A percentile compares a stretch with the other conserved stretches of the same genome.
phyloP scores from a whole-genome alignment of 2,888 invertebrate species.

The Spisula solida region DNA sequence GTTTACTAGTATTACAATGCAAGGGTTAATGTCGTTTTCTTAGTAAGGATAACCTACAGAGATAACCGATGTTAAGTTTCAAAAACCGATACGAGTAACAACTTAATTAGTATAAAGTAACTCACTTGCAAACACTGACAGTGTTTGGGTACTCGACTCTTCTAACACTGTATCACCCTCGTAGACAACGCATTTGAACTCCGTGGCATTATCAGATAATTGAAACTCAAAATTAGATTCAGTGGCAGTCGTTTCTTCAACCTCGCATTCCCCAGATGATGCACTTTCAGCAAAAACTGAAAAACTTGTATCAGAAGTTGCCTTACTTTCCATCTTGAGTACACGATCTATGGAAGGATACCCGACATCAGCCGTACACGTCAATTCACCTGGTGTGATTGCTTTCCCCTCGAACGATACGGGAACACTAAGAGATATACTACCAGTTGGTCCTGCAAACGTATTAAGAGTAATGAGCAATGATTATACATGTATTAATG shows the following conservation, averaged over 20 bases:
- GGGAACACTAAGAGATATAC: neutral
- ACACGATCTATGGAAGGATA: neutral
- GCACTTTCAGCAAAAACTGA: neutral
- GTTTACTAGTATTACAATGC: too few relatives aligned
- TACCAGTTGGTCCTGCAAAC: neutral
- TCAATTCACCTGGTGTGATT: neutral
- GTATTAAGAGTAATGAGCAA: too few relatives aligned
- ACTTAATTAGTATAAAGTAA: too few relatives aligned
- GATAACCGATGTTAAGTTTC: too few relatives aligned
- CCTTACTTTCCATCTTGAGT: neutral
- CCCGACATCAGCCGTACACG: neutral
- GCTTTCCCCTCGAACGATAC: neutral
- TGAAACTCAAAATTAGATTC: neutral
- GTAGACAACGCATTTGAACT: neutral
- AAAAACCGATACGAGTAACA: too few relatives aligned
- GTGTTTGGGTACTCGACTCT: neutral
- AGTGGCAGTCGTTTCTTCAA: neutral
- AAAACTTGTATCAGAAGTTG: neutral
- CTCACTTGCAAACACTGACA: neutral
- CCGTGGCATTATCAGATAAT: neutral
- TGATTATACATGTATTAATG: neutral
- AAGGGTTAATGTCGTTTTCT: too few relatives aligned
- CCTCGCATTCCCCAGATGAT: neutral
- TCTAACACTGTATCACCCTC: neutral
- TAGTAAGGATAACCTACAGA: too few relatives aligned